Evolutionary conservation across 2,888 invertebrate genomes (phyloP).

Genomic region (Phyllotreta cruciferae): DNA sequence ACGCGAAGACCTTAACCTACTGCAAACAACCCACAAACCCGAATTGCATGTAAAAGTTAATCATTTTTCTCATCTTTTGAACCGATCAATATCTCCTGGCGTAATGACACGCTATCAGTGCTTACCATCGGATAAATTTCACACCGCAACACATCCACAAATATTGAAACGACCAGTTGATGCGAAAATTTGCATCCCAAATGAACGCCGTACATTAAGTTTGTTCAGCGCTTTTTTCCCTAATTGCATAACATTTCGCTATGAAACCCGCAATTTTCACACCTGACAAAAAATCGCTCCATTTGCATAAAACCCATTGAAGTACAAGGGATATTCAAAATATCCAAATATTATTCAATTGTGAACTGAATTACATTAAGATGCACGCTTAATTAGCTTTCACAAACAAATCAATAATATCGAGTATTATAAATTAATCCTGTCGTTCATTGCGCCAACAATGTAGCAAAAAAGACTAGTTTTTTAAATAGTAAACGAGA

Average conservation of each 20-base stretch:
- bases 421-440: too few relatives aligned
- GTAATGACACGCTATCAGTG: constrained; percentile 18
- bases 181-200: constrained; percentile 39
- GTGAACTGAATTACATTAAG: too few relatives aligned
- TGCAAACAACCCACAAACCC: constrained; percentile 3
- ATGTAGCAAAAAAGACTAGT: too few relatives aligned
- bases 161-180: constrained; percentile 36
- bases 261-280: constrained; percentile 39
- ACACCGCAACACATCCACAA: constrained; percentile 27
- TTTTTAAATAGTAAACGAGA: too few relatives aligned
- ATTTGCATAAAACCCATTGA: constrained; percentile 30
- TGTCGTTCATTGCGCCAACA: too few relatives aligned
- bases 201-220: constrained; percentile 40
- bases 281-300: constrained; percentile 36
- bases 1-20: constrained; percentile 3
- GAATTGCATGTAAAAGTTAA: constrained; percentile 7
- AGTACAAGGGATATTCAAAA: not conserved
- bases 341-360: too few relatives aligned
- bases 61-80: not conserved
- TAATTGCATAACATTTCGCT: constrained; percentile 42
- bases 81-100: constrained; percentile 11
- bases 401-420: too few relatives aligned
- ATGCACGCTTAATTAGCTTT: too few relatives aligned
- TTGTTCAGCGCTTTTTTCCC: constrained; percentile 36
- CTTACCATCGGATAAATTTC: constrained; percentile 19